Percentiles rank a stretch among this genome's conserved stretches.
phyloP scores from a whole-genome alignment of 2,888 invertebrate genomes.

The Calameuta idolon region DNA sequence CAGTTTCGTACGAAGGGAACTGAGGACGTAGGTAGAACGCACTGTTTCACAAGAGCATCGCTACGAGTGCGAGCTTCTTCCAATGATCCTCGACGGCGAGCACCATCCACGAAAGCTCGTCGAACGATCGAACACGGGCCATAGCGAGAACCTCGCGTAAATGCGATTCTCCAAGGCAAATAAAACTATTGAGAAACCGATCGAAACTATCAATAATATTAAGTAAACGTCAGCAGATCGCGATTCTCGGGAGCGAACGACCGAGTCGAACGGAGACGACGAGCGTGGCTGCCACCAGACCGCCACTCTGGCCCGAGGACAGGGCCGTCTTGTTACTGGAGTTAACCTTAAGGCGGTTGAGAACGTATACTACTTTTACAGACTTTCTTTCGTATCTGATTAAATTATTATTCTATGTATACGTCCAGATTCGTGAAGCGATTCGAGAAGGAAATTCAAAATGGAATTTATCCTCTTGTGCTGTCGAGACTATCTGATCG shows the following conservation, averaged over 20 bases:
- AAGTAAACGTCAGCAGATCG: constrained; percentile 60
- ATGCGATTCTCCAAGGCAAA: constrained; percentile 5
- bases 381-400: background rate
- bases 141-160: background rate
- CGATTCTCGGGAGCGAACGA: constrained; percentile 55
- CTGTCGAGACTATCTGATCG: background rate
- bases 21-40: background rate
- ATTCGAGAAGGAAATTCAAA: background rate
- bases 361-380: background rate
- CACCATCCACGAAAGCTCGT: constrained; percentile 37
- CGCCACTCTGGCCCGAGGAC: constrained; percentile 50
- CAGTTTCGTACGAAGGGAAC: background rate
- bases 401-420: background rate
- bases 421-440: background rate
- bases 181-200: constrained; percentile 22
- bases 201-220: constrained; percentile 5
- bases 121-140: constrained; percentile 14
- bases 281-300: constrained; percentile 51
- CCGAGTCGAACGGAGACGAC: constrained; percentile 57
- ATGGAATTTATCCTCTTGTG: background rate
- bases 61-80: constrained; percentile 33
- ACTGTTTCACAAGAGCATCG: constrained; percentile 35
- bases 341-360: background rate
- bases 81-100: constrained; percentile 28
- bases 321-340: constrained; percentile 47